Evolutionary conservation across 2,797 vertebrate species (phyloP).

Genomic region (Pseudomugil tenellus): DNA sequence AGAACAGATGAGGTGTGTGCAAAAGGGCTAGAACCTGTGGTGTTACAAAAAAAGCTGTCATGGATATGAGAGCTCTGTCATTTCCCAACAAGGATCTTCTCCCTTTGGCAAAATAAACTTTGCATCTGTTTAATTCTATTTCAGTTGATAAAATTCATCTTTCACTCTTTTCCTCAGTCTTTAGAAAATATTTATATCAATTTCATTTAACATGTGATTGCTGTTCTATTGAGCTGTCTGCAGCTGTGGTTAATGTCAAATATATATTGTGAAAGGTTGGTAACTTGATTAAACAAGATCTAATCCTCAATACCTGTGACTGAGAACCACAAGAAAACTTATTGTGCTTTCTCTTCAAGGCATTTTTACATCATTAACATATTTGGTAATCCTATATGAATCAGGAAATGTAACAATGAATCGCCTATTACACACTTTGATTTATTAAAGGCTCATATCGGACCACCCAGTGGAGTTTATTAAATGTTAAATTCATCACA

Average conservation of each 20-base stretch:
- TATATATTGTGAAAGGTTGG: conserved; percentile 79
- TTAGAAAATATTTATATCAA: conserved; percentile 92
- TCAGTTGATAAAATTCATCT: conserved; percentile 87
- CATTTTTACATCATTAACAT: conserved; percentile 66
- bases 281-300: conserved; percentile 88
- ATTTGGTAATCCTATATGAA: conserved; percentile 60
- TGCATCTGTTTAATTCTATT: conserved; percentile 91
- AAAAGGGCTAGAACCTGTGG: conserved; percentile 36
- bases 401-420: conserved; percentile 62
- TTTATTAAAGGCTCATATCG: conserved; percentile 56
- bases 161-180: conserved; percentile 88
- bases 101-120: conserved; percentile 90
- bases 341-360: conserved; percentile 80
- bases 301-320: conserved; percentile 86
- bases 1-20: conserved; percentile 37
- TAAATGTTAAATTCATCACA: conserved; percentile 68
- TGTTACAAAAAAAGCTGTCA: conserved; percentile 46
- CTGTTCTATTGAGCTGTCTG: conserved; percentile 95
- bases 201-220: conserved; percentile 97
- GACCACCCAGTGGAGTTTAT: conserved; percentile 55
- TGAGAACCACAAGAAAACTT: conserved; percentile 77
- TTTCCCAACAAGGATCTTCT: conserved; percentile 88
- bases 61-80: conserved; percentile 47
- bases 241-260: conserved; percentile 87
- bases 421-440: conserved; percentile 58